phyloP scores from a whole-genome alignment of 2,113 vertebrate genomes.

The Megaptera novaeangliae region DNA sequence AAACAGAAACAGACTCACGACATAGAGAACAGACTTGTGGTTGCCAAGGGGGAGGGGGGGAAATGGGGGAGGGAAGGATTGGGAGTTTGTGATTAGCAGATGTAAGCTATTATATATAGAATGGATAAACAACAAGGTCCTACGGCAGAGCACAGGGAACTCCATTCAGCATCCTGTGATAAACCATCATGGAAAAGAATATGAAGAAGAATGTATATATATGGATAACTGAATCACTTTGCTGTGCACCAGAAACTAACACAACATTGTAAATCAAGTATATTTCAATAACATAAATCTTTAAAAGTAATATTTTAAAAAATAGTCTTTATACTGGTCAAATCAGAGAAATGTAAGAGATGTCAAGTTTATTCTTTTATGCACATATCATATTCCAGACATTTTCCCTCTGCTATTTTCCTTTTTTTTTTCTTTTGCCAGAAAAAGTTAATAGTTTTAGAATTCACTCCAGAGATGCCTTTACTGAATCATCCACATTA shows the following conservation, averaged over 20 bases:
- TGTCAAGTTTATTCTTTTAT: background rate
- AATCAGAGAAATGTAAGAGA: background rate
- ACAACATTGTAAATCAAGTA: background rate
- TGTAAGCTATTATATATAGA: fast-evolving
- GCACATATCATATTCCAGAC: background rate
- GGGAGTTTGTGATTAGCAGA: background rate
- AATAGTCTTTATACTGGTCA: background rate
- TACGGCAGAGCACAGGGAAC: fast-evolving
- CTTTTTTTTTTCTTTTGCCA: background rate
- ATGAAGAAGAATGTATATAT: background rate
- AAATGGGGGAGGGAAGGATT: background rate
- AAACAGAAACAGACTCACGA: background rate
- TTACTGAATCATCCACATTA: conserved; percentile 69
- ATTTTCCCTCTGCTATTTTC: background rate
- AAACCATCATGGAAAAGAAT: too few species aligned
- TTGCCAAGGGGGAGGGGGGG: background rate
- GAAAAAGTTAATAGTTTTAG: conserved; percentile 9
- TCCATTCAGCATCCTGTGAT: too few species aligned
- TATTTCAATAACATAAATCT: fast-evolving
- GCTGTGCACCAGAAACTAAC: background rate
- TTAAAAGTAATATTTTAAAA: background rate
- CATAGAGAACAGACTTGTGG: background rate
- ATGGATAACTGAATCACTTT: background rate
- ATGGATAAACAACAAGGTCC: background rate
- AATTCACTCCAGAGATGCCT: conserved; percentile 49